Conservation (phyloP, 2,888 invertebrate genomes). For the Nasonia oneida region DNA sequence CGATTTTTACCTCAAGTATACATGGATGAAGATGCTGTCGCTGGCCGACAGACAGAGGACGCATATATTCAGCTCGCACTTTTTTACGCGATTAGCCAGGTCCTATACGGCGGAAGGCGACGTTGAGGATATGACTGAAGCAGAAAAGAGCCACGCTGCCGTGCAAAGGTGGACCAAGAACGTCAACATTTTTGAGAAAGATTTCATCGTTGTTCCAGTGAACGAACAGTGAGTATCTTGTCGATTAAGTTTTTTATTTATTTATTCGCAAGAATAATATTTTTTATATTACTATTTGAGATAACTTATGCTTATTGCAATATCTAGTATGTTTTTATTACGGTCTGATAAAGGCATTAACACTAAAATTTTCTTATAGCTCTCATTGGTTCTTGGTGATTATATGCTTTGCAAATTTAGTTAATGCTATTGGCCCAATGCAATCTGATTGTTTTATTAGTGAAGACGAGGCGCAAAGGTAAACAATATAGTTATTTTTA, state of each 20-base stretch:
- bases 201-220: constrained; percentile 95
- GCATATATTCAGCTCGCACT: constrained; percentile 97
- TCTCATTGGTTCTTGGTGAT: constrained; percentile 54
- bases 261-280: neutral
- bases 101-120: constrained; percentile 86
- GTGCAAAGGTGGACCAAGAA: constrained; percentile 97
- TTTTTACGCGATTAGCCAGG: constrained; percentile 94
- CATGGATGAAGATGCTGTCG: constrained; percentile 86
- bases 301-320: neutral
- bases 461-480: constrained; percentile 15
- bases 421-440: neutral
- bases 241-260: neutral
- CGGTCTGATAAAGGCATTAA: neutral
- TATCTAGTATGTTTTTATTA: neutral
- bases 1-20: constrained; percentile 96
- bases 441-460: neutral
- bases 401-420: constrained; percentile 44
- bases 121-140: constrained; percentile 85
- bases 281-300: constrained; percentile 8
- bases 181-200: constrained; percentile 95
- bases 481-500: neutral
- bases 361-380: constrained; percentile 27
- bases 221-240: constrained; percentile 88
- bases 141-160: constrained; percentile 91
- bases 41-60: constrained; percentile 88